A percentile compares a stretch with the other conserved stretches of the same genome.
Conservation (phyloP, 2,113 vertebrate genomes). For the Rhombomys opimus region DNA sequence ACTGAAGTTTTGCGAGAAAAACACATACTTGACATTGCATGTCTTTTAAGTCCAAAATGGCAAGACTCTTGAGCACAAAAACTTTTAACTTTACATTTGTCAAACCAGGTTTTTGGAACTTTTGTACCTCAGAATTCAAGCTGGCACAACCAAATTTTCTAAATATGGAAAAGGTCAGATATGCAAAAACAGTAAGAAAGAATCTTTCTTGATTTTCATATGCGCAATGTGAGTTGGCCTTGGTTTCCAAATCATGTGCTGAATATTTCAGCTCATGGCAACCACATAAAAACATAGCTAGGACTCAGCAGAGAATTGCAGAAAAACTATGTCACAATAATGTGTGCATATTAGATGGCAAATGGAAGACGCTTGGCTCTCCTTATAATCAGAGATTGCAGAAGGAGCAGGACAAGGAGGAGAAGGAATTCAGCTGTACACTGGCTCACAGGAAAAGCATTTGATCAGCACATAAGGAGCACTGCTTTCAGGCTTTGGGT, state of each 20-base stretch:
- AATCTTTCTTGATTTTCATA: slow-evolving; percentile 47
- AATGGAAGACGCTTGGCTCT: neutral
- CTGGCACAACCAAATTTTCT: neutral
- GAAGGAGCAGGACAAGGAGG: neutral
- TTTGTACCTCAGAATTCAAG: neutral
- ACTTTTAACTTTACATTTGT: neutral
- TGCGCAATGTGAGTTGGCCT: neutral
- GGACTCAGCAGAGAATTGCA: neutral
- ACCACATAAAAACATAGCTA: neutral
- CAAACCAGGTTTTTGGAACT: neutral
- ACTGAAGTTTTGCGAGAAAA: neutral
- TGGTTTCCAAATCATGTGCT: neutral
- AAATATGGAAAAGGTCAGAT: neutral
- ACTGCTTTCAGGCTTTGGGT: neutral
- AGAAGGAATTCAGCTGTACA: neutral
- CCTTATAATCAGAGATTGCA: too few species aligned
- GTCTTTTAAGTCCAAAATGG: neutral
- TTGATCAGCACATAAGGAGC: neutral
- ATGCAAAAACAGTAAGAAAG: neutral
- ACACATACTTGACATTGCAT: neutral
- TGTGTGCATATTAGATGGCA: neutral
- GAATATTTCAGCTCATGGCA: neutral
- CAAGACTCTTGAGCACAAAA: neutral
- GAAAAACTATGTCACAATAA: neutral
- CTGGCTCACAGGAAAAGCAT: neutral